phyloP scores from a whole-genome alignment of 2,113 vertebrate genomes.

The Gambusia holbrooki region DNA sequence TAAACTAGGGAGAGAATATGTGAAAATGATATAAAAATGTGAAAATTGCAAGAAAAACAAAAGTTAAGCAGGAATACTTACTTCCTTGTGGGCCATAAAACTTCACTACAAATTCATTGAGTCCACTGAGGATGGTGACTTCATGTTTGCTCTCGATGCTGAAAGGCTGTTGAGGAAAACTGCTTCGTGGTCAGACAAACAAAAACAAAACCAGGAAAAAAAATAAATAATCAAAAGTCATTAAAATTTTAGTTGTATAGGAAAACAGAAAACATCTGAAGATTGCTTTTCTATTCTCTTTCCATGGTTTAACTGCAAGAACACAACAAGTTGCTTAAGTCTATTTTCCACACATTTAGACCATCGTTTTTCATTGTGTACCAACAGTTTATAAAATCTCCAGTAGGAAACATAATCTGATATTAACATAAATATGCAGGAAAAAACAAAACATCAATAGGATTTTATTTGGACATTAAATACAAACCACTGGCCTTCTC shows the following conservation, averaged over 20 bases:
- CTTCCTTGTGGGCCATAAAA: slow-evolving; percentile 99
- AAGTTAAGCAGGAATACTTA: slow-evolving; percentile 81
- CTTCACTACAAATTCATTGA: slow-evolving; percentile 99
- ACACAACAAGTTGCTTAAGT: background rate
- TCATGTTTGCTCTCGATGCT: slow-evolving; percentile 99
- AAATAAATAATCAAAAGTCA: background rate
- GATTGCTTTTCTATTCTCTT: background rate
- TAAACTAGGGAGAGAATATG: background rate
- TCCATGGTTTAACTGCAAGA: background rate
- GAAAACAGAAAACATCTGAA: slow-evolving; percentile 4
- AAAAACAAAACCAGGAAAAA: background rate
- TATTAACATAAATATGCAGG: background rate
- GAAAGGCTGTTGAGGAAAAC: slow-evolving; percentile 77
- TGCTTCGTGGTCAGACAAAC: background rate
- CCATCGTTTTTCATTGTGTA: background rate
- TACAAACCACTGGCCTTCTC: background rate
- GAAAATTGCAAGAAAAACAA: background rate
- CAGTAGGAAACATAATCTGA: background rate
- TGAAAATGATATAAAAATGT: background rate
- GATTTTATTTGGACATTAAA: background rate
- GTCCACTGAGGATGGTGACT: slow-evolving; percentile 98
- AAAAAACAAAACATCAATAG: background rate
- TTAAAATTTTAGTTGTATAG: background rate
- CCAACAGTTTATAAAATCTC: background rate
- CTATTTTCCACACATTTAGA: too few species aligned